Conservation (phyloP, 2,797 vertebrate genomes). For the Sylvilagus floridanus region DNA sequence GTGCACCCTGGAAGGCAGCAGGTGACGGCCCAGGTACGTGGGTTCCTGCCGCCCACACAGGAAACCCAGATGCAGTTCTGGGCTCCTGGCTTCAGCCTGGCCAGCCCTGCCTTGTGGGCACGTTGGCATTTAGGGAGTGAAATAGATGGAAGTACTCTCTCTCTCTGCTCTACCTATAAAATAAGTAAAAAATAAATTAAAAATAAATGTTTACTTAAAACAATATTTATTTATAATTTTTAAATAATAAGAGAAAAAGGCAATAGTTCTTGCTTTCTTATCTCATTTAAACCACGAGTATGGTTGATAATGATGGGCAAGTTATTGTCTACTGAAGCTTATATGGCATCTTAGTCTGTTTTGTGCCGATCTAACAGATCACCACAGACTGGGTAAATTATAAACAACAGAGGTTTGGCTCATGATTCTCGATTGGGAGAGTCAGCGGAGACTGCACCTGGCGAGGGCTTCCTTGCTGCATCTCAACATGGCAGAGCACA, state of each 20-base stretch:
- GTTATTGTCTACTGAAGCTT: not conserved
- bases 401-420: not conserved
- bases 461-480: not conserved
- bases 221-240: conserved; percentile 34
- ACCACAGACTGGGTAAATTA: not conserved
- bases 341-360: not conserved
- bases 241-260: conserved; percentile 40
- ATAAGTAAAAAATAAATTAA: too few relatives aligned
- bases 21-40: too few relatives aligned
- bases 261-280: conserved; percentile 39
- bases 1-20: too few relatives aligned
- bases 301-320: conserved; percentile 28
- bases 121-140: too few relatives aligned
- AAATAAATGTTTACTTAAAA: too few relatives aligned
- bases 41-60: too few relatives aligned
- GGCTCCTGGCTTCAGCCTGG: too few relatives aligned
- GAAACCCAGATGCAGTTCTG: too few relatives aligned
- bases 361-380: not conserved
- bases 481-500: not conserved
- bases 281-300: conserved; percentile 21
- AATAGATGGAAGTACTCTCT: too few relatives aligned
- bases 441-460: not conserved
- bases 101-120: too few relatives aligned
- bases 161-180: too few relatives aligned
- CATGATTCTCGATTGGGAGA: not conserved